phyloP scores from a whole-genome alignment of 2,797 vertebrate genomes.

The Sebastes variabilis region DNA sequence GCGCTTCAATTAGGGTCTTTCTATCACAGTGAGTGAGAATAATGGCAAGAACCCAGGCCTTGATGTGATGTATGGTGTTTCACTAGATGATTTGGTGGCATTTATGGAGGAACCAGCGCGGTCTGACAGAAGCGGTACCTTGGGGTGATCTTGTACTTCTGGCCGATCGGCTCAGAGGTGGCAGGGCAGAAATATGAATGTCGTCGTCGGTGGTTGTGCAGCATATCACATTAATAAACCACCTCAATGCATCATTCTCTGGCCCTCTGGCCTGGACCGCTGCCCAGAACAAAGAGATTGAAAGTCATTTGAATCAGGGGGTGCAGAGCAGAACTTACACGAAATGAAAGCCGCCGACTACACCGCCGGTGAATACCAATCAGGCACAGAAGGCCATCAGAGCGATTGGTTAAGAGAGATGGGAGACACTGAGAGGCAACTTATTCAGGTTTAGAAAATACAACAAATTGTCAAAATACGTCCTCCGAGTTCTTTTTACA shows the following conservation, averaged over 20 bases:
- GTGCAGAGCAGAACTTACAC: constrained; percentile 66
- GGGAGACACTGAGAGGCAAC: neutral
- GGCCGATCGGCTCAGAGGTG: constrained; percentile 37
- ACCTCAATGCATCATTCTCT: constrained; percentile 64
- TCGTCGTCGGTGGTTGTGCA: constrained; percentile 43
- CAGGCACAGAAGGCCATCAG: constrained; percentile 27
- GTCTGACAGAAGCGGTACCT: constrained; percentile 44
- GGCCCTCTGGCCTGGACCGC: constrained; percentile 62
- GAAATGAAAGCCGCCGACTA: constrained; percentile 53
- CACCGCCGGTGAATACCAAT: constrained; percentile 62
- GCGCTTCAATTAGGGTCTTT: neutral
- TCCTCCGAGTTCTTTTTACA: neutral
- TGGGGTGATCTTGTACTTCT: constrained; percentile 41
- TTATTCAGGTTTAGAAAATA: neutral
- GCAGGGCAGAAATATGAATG: constrained; percentile 63
- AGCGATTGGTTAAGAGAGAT: constrained; percentile 27
- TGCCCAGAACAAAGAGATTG: constrained; percentile 78
- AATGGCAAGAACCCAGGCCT: neutral
- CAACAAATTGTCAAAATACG: neutral
- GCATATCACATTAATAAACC: constrained; percentile 71
- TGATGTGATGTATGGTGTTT: constrained; percentile 15
- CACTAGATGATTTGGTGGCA: constrained; percentile 24
- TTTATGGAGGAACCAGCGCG: constrained; percentile 23
- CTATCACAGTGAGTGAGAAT: constrained; percentile 10
- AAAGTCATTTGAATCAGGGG: constrained; percentile 72